Conservation (phyloP, 23 tunicate genomes). For the Trididemnum clinides region DNA sequence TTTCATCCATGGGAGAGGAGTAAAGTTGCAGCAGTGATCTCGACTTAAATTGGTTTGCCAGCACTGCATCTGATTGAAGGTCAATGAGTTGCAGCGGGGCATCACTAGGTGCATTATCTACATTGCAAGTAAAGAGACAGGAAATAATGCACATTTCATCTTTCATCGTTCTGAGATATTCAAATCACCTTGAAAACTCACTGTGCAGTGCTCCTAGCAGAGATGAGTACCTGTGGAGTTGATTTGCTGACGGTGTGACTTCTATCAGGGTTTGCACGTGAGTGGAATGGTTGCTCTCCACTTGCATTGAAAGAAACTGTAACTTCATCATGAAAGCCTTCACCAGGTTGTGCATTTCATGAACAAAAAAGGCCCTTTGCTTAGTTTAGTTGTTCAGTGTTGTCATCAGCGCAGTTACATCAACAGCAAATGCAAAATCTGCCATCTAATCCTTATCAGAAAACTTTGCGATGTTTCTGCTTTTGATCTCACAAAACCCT, state of each 20-base stretch:
- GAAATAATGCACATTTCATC: conserved; percentile 1
- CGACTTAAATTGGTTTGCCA: neutral
- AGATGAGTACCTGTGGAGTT: conserved; percentile 17
- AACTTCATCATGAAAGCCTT: conserved; percentile 13
- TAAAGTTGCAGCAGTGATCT: conserved; percentile 1
- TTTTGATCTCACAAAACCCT: conserved; percentile 23
- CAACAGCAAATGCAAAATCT: too few species aligned
- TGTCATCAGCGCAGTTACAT: too few species aligned
- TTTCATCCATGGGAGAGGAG: conserved; percentile 12
- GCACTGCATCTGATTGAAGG: too few species aligned
- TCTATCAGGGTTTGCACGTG: conserved; percentile 25
- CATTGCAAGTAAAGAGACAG: neutral
- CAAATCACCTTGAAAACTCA: conserved; percentile 18
- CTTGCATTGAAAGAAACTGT: neutral
- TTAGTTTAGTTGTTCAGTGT: neutral
- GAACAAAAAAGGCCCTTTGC: conserved; percentile 23
- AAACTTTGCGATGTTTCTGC: neutral
- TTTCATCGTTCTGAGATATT: conserved; percentile 5
- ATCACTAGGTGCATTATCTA: too few species aligned
- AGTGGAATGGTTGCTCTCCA: conserved; percentile 10
- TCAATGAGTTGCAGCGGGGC: conserved; percentile 6
- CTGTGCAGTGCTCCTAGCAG: too few species aligned
- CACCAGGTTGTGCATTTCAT: too few species aligned
- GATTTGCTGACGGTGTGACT: neutral
- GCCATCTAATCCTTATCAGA: neutral